Percentiles rank a stretch among this genome's conserved stretches.
Evolutionary conservation across 2,888 invertebrate species (phyloP).

Genomic region (Cheilosia scutellata): DNA sequence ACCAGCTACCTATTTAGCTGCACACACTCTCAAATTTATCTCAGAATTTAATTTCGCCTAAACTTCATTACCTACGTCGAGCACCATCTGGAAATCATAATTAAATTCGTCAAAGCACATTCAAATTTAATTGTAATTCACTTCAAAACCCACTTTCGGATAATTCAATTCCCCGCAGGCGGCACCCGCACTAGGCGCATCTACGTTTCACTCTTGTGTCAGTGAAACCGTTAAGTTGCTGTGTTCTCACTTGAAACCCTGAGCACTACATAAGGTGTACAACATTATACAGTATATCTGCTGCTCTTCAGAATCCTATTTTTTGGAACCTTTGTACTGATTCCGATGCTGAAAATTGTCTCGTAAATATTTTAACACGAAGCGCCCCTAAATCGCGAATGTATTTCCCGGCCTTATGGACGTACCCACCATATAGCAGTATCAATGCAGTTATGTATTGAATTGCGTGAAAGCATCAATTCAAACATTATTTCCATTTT

Average conservation of each 20-base stretch:
- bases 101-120: constrained; percentile 37
- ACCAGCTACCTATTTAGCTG: not conserved
- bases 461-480: not conserved
- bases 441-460: not conserved
- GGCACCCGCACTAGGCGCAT: not conserved
- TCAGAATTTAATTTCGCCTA: constrained; percentile 28
- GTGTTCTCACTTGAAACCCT: constrained; percentile 4
- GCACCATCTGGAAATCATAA: constrained; percentile 39
- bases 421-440: not conserved
- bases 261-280: not conserved
- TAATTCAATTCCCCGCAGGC: constrained; percentile 42
- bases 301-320: not conserved
- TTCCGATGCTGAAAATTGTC: constrained; percentile 37
- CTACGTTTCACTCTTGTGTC: not conserved
- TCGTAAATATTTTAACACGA: constrained; percentile 59
- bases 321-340: not conserved
- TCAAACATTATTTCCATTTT: constrained; percentile 16
- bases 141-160: constrained; percentile 44
- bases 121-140: constrained; percentile 39
- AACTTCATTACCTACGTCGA: constrained; percentile 19
- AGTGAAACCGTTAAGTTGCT: constrained; percentile 15
- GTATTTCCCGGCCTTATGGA: not conserved
- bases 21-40: not conserved
- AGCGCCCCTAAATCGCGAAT: not conserved
- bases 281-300: not conserved